These are phyloP conservation scores for Thysanoteuthis rhombus DNA, from an alignment of 2,888 invertebrate genomes.

Conservation along the genomic window DNA sequence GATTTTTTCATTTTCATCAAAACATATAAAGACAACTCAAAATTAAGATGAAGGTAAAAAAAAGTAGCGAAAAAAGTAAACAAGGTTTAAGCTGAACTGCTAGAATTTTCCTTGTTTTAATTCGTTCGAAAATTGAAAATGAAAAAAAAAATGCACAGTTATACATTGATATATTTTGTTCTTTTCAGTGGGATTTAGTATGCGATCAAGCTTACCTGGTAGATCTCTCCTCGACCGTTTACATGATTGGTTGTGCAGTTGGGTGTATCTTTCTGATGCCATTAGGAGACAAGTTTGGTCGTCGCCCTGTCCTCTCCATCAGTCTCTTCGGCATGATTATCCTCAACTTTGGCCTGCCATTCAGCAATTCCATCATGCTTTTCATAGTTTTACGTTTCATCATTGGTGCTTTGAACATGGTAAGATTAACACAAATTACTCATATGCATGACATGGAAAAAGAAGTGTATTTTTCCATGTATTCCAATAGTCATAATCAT, in stretches of 20 bases:
- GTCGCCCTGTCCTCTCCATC: slow-evolving; percentile 47
- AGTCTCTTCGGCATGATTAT: slow-evolving; percentile 50
- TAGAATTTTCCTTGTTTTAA: no score
- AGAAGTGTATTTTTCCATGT: no score
- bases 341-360: slow-evolving; percentile 49
- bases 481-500: no score
- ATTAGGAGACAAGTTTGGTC: slow-evolving; percentile 55
- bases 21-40: no score
- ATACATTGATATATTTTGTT: neutral
- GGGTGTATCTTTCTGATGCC: slow-evolving; percentile 54
- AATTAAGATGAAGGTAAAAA: no score
- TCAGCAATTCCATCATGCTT: slow-evolving; percentile 44
- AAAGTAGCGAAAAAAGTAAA: no score
- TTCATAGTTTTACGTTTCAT: slow-evolving; percentile 54
- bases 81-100: no score
- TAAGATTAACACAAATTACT: slow-evolving; percentile 37
- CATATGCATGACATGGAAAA: neutral
- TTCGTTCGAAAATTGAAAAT: no score
- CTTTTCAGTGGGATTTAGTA: slow-evolving; percentile 58
- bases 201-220: slow-evolving; percentile 53
- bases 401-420: slow-evolving; percentile 58
- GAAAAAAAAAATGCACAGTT: no score
- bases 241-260: slow-evolving; percentile 55
- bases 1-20: no score
- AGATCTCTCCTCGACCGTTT: slow-evolving; percentile 56